Percentiles rank a stretch among this genome's conserved stretches.
Evolutionary conservation across 1,140 invertebrate genomes (phyloP).

Genomic region (Bicyclus anynana): DNA sequence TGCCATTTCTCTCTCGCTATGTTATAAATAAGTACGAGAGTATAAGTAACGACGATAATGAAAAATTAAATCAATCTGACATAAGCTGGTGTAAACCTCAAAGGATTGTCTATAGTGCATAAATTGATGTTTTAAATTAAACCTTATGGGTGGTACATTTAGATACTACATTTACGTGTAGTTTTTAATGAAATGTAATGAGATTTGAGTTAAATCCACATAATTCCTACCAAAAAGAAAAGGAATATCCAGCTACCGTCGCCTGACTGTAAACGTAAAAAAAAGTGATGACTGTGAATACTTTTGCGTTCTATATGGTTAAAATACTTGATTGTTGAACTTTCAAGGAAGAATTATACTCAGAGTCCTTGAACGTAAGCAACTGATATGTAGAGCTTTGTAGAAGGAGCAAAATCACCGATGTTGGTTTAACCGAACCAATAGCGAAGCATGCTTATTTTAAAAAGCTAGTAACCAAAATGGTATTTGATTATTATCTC

Average conservation of each 20-base stretch:
- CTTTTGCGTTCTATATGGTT: neutral
- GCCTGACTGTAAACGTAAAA: neutral
- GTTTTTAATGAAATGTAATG: neutral
- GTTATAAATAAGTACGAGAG: no score
- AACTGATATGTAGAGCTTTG: no score
- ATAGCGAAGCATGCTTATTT: no score
- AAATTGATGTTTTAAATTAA: neutral
- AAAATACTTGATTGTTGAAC: no score
- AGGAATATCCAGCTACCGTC: constrained; percentile 3
- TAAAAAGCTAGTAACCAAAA: no score
- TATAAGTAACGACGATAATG: neutral
- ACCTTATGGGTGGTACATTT: neutral
- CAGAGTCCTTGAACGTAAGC: no score
- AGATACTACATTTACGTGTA: neutral
- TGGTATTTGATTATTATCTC: no score
- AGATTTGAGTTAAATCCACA: neutral
- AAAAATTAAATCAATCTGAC: constrained; percentile 3
- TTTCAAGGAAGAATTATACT: no score
- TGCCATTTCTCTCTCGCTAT: neutral
- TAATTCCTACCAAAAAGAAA: neutral
- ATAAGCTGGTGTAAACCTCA: neutral
- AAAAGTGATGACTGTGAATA: neutral
- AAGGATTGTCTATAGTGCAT: neutral
- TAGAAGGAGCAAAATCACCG: no score
- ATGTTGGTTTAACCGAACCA: no score